Percentiles rank a stretch among this genome's conserved stretches.
Evolutionary conservation across 1,140 invertebrate species (phyloP).

Genomic region (Solenopsis invicta): DNA sequence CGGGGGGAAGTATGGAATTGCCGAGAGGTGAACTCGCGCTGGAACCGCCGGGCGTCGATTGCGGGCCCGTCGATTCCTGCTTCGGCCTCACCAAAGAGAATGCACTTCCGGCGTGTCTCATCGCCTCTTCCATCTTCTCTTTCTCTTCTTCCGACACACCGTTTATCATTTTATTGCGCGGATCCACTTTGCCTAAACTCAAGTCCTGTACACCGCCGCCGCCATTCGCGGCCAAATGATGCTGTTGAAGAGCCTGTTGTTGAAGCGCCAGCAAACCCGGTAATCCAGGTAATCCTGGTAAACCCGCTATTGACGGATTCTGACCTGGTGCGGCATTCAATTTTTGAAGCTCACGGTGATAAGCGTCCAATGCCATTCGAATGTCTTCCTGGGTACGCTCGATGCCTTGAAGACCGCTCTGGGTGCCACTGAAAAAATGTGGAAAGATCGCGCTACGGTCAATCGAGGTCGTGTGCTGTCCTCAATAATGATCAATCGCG

Average conservation of each 20-base stretch:
- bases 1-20: conserved; percentile 93
- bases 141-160: conserved; percentile 90
- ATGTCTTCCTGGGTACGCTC: conserved; percentile 95
- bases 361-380: conserved; percentile 95
- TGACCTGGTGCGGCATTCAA: conserved; percentile 90
- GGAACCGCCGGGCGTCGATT: conserved; percentile 89
- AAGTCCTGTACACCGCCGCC: conserved; percentile 93
- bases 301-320: conserved; percentile 87
- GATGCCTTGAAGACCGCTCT: conserved; percentile 88
- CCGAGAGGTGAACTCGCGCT: conserved; percentile 92
- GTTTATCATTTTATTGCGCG: conserved; percentile 89
- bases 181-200: conserved; percentile 93
- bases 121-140: conserved; percentile 90
- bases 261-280: conserved; percentile 91
- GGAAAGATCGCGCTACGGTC: conserved; percentile 90
- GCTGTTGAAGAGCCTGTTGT: conserved; percentile 91
- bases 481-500: conserved; percentile 85
- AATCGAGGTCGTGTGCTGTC: conserved; percentile 88
- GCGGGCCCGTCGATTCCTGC: conserved; percentile 90
- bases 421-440: conserved; percentile 91
- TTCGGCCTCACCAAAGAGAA: conserved; percentile 95
- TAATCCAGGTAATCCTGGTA: conserved; percentile 88
- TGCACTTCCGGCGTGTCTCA: conserved; percentile 94
- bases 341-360: conserved; percentile 96
- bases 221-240: conserved; percentile 88